A percentile compares a stretch with the other conserved stretches of the same genome.
Conservation (phyloP, 2,797 vertebrate species). For the Gadopsis marmoratus region DNA sequence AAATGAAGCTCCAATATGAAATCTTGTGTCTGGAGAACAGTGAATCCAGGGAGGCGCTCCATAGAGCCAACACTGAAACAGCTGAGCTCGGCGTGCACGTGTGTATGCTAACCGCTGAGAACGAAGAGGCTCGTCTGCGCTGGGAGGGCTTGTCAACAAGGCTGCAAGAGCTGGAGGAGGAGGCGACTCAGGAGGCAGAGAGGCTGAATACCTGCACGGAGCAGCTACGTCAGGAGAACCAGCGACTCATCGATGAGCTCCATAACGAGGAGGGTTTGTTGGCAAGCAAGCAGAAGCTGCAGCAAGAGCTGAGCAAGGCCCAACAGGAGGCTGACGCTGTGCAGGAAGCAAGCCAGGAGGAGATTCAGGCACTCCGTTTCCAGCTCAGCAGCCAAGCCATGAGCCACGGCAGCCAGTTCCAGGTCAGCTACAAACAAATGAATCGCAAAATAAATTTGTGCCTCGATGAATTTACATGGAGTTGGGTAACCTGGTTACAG, state of each 20-base stretch:
- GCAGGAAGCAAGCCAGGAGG: slow-evolving; percentile 82
- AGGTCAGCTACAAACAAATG: slow-evolving; percentile 62
- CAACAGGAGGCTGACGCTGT: slow-evolving; percentile 79
- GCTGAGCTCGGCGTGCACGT: slow-evolving; percentile 92
- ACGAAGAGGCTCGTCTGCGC: slow-evolving; percentile 82
- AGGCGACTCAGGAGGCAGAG: slow-evolving; percentile 75
- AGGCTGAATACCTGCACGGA: slow-evolving; percentile 79
- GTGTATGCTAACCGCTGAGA: slow-evolving; percentile 90
- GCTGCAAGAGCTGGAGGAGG: slow-evolving; percentile 81
- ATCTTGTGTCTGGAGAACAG: slow-evolving; percentile 83
- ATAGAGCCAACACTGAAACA: slow-evolving; percentile 90
- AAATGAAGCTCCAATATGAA: slow-evolving; percentile 79
- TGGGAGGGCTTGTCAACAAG: slow-evolving; percentile 79
- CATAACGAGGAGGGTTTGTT: slow-evolving; percentile 66
- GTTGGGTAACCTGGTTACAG: neutral
- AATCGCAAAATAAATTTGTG: neutral
- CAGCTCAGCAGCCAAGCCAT: slow-evolving; percentile 89
- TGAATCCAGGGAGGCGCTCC: slow-evolving; percentile 89
- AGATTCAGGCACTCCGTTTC: slow-evolving; percentile 86
- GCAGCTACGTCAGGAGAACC: slow-evolving; percentile 85
- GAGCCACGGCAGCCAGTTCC: slow-evolving; percentile 84
- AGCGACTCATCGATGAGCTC: slow-evolving; percentile 82
- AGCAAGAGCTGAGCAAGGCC: slow-evolving; percentile 67
- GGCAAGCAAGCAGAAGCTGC: slow-evolving; percentile 40
- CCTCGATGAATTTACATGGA: neutral